Evolutionary conservation across 2,113 vertebrate species (phyloP), one percentile per base, ranked within the genome.

Genomic region (Eubucco bourcierii): DNA sequence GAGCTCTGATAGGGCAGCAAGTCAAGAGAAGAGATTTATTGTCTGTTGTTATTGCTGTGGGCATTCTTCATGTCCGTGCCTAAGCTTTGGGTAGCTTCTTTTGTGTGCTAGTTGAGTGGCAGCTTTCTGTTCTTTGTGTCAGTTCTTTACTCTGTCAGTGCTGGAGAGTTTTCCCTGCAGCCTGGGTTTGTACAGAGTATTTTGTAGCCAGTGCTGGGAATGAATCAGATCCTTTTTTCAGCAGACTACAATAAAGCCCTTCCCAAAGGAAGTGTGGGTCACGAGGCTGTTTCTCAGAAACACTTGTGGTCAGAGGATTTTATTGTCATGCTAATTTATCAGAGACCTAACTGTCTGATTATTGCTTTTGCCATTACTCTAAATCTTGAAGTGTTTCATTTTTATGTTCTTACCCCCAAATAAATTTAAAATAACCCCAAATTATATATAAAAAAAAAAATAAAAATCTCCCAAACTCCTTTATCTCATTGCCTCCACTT

Each of bases 231-330:
- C 37, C 52, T 76, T 81, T 95, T 95, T 77, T 46, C 0, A 1
- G 25, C 21, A 72, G 29, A 72, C 34, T 50, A 61, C 78, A 77
- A 37, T 70, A 72, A 58, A 84, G 68, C 41, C 60, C 60, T 82
- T 87, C 74, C n/a, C 56, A 76, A 52, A 79, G 80, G 92, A 93
- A 95, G 84, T 60, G 20, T n/a, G 50, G 82, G 77, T 91, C 92
- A 93, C 2, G 46, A 70, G 84, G 74, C 76, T 3, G 3, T 93
- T 90, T 95, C 80, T 87, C 87, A 88, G 83, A 72, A 87, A 64
- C 5, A 2, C 2, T 0, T 74, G 56, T 83, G 84, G 77, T 83
- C 52, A 37, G 66, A 84, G 60, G 31, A 12, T 21, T 60, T 80
- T 84, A 80, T 78, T 93, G 89, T 88, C 31, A 33, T 67, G 68